Base-by-base conservation (phyloP, 2,797 vertebrate genomes). In the Coilia nasus region DNA sequence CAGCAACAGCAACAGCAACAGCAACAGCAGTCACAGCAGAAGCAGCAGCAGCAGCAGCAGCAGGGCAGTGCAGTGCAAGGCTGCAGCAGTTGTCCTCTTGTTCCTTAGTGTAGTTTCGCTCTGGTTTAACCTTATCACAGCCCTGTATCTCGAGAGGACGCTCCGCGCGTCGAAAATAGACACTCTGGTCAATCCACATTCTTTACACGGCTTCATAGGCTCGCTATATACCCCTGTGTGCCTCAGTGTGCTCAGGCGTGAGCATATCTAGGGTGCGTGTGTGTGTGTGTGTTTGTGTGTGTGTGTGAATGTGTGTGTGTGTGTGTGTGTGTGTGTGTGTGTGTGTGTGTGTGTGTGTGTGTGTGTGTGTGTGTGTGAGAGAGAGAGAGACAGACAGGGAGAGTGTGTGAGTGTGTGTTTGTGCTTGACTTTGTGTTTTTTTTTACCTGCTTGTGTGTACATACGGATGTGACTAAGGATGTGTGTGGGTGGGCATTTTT, bases 281-380 rank as follows among this genome's bases (percentile, higher is more conserved):
- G 54, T 80, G 60, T 23, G 15, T 71, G 46, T 67, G 75, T 62
- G 50, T 81, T 28, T 85, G 60, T 21, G 59, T 81, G 59, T 81
- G 44, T 86, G 54, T 80, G 60, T 23, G 15, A 59, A 28, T 67
- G 75, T 62, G 50, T 81, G 84, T 83, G 83, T n/a, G 56, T 28
- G 35, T 31, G 21, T 60, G 54, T 81, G 54, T 54, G 54, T 78
- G 59, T 83, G n/a, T 78, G 60, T 67, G 56, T 82, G 64, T 86
- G 83, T 86, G 56, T 86, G 85, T 60, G 88, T 80, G 87, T 87
- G 75, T 87, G 83, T 82, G 87, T 80, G 31, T 85, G 83, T 86
- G 60, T 56, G 35, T 86, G 82, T 83, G 85, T 85, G 67, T 59
- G 75, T 82, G 82, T 62, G 81, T 88, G 86, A 86, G 85, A n/a